Conservation (phyloP, 2,797 vertebrate species). For the Mus minutoides region DNA sequence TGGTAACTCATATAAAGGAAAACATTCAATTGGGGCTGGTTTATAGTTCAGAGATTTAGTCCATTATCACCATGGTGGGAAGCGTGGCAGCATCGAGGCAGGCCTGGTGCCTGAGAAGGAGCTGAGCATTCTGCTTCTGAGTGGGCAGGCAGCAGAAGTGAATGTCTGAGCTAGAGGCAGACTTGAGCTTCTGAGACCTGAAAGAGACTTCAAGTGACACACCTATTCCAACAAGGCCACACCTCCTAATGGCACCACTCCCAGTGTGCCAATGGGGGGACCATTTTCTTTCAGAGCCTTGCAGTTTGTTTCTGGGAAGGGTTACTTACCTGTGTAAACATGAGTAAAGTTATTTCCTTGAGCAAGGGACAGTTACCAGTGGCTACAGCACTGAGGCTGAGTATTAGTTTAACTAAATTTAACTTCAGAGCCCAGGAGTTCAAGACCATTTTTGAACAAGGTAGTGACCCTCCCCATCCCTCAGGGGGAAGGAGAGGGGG, state of each 20-base stretch:
- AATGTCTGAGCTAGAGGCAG: background rate
- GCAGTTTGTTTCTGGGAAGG: background rate
- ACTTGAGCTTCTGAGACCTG: background rate
- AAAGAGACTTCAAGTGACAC: background rate
- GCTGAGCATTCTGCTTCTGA: background rate
- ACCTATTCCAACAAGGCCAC: background rate
- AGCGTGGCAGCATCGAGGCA: background rate
- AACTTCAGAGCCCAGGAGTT: background rate
- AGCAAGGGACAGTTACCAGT: background rate
- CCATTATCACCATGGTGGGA: background rate
- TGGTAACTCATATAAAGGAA: background rate
- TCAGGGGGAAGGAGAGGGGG: fast-evolving
- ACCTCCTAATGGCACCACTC: background rate
- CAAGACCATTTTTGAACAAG: background rate
- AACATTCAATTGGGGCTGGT: background rate
- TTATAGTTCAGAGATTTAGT: background rate
- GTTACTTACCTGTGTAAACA: background rate
- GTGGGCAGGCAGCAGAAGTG: background rate
- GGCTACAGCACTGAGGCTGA: background rate
- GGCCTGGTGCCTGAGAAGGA: background rate
- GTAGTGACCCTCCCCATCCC: background rate
- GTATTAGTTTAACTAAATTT: background rate
- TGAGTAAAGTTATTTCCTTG: background rate
- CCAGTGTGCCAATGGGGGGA: background rate
- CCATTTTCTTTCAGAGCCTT: background rate